Evolutionary conservation across 2,797 vertebrate species (phyloP).

Genomic region (Phoeniculus purpureus): DNA sequence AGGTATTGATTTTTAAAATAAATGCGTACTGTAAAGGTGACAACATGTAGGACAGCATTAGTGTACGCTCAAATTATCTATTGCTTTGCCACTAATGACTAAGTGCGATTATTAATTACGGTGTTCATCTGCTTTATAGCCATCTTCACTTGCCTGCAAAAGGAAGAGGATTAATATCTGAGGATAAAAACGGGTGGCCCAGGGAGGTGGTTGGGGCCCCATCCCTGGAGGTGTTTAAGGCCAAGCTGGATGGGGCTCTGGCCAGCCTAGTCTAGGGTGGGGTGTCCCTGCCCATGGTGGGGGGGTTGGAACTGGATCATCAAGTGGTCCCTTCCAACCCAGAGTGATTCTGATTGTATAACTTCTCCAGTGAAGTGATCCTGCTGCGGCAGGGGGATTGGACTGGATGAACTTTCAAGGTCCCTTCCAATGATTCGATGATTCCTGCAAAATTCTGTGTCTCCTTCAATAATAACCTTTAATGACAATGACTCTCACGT

Average conservation of each 20-base stretch:
- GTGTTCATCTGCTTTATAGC: conserved; percentile 2
- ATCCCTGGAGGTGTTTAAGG: no score
- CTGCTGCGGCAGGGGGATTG: no score
- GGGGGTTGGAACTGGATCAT: no score
- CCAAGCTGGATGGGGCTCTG: no score
- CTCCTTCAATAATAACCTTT: conserved; percentile 18
- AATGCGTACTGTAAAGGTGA: conserved; percentile 21
- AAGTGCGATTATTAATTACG: conserved; percentile 15
- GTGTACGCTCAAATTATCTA: not conserved
- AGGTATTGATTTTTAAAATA: conserved; percentile 59
- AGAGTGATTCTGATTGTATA: no score
- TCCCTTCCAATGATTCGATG: no score
- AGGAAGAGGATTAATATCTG: not conserved
- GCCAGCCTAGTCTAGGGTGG: no score
- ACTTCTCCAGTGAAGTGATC: no score
- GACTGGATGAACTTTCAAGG: no score
- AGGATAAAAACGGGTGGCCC: conserved; percentile 7
- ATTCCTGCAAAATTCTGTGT: not conserved
- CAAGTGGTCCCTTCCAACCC: no score
- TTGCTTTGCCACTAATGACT: conserved; percentile 9
- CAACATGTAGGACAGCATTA: not conserved
- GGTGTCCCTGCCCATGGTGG: no score
- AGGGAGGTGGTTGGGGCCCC: no score
- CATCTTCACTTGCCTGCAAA: not conserved
- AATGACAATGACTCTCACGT: not conserved